Conservation (phyloP, 2,113 vertebrate species). For the Petromus typicus region DNA sequence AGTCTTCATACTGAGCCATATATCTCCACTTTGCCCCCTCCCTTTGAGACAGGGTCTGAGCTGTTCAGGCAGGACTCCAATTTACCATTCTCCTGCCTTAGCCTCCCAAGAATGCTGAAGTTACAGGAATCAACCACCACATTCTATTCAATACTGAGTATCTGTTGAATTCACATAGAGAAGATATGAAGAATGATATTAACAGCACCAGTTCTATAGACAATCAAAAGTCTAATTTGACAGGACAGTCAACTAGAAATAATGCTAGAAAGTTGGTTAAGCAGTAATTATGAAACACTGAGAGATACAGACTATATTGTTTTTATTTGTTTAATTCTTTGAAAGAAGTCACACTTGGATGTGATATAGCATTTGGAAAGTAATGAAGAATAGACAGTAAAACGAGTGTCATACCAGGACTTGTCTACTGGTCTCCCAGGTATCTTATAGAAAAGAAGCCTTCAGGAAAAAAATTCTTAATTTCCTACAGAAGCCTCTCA, state of each 20-base stretch:
- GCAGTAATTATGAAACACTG: background rate
- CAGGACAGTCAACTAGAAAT: background rate
- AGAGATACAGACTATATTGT: background rate
- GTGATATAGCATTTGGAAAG: background rate
- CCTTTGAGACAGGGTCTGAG: background rate
- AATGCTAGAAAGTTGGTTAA: background rate
- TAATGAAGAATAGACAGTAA: background rate
- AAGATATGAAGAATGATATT: slow-evolving; percentile 17
- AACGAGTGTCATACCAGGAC: background rate
- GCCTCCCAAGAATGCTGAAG: background rate
- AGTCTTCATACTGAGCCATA: background rate
- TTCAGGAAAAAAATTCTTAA: background rate
- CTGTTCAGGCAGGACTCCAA: background rate
- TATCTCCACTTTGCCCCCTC: background rate
- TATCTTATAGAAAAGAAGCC: background rate
- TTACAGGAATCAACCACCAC: background rate
- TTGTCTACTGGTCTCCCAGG: background rate
- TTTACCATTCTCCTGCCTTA: background rate
- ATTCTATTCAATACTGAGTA: background rate
- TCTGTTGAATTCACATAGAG: background rate
- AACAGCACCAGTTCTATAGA: background rate
- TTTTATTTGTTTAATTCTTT: background rate
- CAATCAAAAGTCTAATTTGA: background rate
- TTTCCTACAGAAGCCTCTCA: background rate
- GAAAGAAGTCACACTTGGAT: background rate